Conservation (phyloP, 2,113 vertebrate genomes). For the Microtus ochrogaster region DNA sequence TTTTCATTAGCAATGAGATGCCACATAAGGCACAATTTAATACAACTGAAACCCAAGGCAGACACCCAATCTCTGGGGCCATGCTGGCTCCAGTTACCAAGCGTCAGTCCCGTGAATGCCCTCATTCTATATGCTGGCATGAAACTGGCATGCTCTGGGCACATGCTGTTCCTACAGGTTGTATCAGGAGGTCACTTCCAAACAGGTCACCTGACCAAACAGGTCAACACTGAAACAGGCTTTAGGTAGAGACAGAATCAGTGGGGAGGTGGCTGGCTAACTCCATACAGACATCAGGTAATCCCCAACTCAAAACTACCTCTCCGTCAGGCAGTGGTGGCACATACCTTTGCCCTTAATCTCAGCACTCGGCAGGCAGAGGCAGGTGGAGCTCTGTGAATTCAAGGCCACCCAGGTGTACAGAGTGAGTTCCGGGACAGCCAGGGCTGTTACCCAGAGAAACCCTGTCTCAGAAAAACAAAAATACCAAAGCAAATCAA, state of each 20-base stretch:
- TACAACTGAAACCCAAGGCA: conserved; percentile 78
- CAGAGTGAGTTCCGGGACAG: background rate
- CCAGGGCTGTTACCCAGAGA: background rate
- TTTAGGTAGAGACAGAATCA: background rate
- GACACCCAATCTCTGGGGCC: conserved; percentile 69
- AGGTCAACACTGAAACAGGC: background rate
- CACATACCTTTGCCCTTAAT: background rate
- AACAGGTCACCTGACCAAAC: background rate
- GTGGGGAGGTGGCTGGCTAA: background rate
- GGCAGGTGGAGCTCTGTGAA: background rate
- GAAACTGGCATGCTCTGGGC: background rate
- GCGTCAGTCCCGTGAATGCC: conserved; percentile 9
- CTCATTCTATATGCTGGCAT: background rate
- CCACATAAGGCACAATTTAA: conserved; percentile 67
- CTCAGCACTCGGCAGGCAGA: background rate
- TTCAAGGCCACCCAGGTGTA: background rate
- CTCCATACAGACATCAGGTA: background rate
- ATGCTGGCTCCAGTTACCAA: conserved; percentile 57
- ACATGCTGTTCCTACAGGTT: background rate
- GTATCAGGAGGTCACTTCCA: background rate
- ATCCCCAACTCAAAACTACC: background rate
- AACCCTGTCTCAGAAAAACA: background rate
- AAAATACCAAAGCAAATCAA: background rate
- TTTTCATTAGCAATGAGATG: conserved; percentile 60
- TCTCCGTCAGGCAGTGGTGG: background rate